These are phyloP conservation scores for Clostera curtula DNA, from an alignment of 2,888 invertebrate species.

Conservation along the genomic window DNA sequence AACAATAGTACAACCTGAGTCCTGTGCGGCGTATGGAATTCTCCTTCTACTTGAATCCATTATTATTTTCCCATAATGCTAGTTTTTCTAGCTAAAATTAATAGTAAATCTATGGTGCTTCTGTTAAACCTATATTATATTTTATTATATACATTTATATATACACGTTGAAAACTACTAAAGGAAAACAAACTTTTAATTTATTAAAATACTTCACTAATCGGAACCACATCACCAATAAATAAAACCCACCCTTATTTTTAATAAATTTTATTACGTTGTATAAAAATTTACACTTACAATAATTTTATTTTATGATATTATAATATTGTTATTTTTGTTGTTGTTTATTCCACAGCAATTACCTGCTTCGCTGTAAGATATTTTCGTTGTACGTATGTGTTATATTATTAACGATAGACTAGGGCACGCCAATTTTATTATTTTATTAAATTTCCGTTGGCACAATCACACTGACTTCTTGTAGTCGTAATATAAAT, in stretches of 20 bases:
- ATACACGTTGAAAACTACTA: no score
- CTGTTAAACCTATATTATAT: conserved; percentile 15
- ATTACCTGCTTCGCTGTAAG: conserved; percentile 24
- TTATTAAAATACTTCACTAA: no score
- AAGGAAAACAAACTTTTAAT: no score
- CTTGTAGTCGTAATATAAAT: conserved; percentile 17
- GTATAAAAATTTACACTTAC: conserved; percentile 66
- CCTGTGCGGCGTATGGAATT: conserved; percentile 24
- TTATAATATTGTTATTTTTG: conserved; percentile 34
- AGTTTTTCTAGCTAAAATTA: conserved; percentile 30
- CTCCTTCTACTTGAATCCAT: conserved; percentile 26
- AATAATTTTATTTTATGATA: conserved; percentile 41
- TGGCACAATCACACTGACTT: conserved; percentile 32
- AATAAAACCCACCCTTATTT: conserved; percentile 35
- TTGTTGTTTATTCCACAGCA: conserved; percentile 19
- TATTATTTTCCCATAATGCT: conserved; percentile 22
- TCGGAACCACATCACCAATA: conserved; percentile 13
- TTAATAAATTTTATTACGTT: conserved; percentile 64
- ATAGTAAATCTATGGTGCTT: conserved; percentile 18
- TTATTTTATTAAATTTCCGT: conserved; percentile 21
- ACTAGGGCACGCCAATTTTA: conserved; percentile 32
- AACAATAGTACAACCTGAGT: conserved; percentile 44
- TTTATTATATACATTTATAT: no score
- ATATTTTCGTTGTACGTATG: conserved; percentile 25
- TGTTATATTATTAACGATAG: conserved; percentile 23